These are phyloP conservation scores for Drepana falcataria DNA, from an alignment of 2,888 invertebrate species.

Conservation along the genomic window DNA sequence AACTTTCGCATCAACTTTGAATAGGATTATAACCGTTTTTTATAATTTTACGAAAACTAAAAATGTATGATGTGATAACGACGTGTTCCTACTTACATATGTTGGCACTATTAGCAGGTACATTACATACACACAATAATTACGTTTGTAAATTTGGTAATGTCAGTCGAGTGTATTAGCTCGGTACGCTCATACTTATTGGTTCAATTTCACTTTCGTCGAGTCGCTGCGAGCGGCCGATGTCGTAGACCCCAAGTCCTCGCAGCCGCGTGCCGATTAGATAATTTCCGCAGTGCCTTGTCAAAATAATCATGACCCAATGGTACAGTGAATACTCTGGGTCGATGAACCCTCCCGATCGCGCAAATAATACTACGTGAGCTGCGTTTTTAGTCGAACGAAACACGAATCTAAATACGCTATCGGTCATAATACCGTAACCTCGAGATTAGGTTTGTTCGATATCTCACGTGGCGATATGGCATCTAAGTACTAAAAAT, in stretches of 20 bases:
- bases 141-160: constrained; percentile 37
- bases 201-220: constrained; percentile 70
- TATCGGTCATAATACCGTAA: constrained; percentile 49
- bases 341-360: constrained; percentile 55
- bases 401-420: constrained; percentile 34
- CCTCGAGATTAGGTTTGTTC: constrained; percentile 25
- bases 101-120: too few relatives aligned
- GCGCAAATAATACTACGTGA: constrained; percentile 47
- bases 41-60: too few relatives aligned
- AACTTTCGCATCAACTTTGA: too few relatives aligned
- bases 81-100: too few relatives aligned
- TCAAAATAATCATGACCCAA: constrained; percentile 78
- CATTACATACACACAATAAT: background rate
- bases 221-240: constrained; percentile 50
- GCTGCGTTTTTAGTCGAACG: constrained; percentile 26
- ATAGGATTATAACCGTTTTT: too few relatives aligned
- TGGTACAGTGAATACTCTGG: constrained; percentile 71
- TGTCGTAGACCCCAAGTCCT: constrained; percentile 69
- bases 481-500: constrained; percentile 23
- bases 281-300: constrained; percentile 77
- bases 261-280: constrained; percentile 76
- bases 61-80: too few relatives aligned
- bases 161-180: constrained; percentile 35
- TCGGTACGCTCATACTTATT: constrained; percentile 26
- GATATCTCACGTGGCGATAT: constrained; percentile 15